phyloP scores from a whole-genome alignment of 2,113 vertebrate species.

The Carollia perspicillata region DNA sequence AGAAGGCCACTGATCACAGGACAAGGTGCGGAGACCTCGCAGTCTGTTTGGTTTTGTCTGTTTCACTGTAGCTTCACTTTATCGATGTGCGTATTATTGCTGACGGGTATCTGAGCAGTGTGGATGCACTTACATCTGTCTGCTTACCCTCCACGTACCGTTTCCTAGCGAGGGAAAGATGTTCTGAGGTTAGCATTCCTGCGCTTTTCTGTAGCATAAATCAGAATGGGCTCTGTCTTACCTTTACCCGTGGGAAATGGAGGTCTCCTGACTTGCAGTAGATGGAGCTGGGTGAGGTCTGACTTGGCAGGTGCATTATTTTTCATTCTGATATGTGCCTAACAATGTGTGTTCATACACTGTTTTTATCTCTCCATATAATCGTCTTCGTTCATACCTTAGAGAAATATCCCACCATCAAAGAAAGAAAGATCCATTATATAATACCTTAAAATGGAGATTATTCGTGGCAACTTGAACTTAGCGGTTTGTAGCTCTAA shows the following conservation, averaged over 20 bases:
- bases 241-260: not conserved
- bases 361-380: not conserved
- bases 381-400: not conserved
- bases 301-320: not conserved
- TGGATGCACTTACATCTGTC: not conserved
- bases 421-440: not conserved
- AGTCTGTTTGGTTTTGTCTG: not conserved
- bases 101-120: not conserved
- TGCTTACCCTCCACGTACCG: not conserved
- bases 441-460: not conserved
- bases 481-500: not conserved
- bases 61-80: not conserved
- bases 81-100: not conserved
- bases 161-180: not conserved
- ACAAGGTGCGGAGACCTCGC: conserved; percentile 73
- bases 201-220: not conserved
- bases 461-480: not conserved
- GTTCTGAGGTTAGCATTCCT: not conserved
- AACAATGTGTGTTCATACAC: not conserved
- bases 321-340: conserved; percentile 6
- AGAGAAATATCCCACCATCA: not conserved
- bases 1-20: conserved; percentile 37
- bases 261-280: not conserved
- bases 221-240: not conserved
- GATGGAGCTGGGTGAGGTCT: not conserved